Evolutionary conservation across 2,888 invertebrate genomes (phyloP).

Genomic region (Oligia latruncula): DNA sequence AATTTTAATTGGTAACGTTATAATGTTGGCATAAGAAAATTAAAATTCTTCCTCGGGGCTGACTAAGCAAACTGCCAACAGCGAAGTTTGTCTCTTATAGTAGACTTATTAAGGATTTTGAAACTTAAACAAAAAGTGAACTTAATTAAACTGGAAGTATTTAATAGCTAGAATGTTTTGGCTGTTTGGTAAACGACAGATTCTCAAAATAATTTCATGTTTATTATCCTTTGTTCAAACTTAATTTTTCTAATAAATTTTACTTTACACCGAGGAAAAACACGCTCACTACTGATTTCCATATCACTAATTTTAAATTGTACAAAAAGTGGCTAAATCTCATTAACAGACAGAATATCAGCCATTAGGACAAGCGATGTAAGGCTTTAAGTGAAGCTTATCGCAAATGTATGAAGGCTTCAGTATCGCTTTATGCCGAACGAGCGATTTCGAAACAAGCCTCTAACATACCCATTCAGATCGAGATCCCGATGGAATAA

Average conservation of each 20-base stretch:
- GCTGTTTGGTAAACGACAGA: background rate
- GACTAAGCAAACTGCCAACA: constrained; percentile 65
- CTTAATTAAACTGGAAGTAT: constrained; percentile 19
- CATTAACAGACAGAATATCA: constrained; percentile 9
- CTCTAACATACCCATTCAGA: constrained; percentile 31
- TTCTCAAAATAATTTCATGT: background rate
- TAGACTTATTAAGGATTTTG: constrained; percentile 44
- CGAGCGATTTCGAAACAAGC: constrained; percentile 47
- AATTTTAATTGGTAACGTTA: constrained; percentile 83
- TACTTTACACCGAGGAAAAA: background rate
- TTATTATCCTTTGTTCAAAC: background rate
- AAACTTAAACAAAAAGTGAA: constrained; percentile 44
- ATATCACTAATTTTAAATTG: background rate
- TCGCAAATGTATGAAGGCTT: constrained; percentile 55
- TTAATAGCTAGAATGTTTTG: background rate
- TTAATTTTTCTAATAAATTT: background rate
- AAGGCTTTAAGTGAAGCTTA: constrained; percentile 57
- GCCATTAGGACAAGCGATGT: constrained; percentile 46
- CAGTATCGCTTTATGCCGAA: constrained; percentile 54
- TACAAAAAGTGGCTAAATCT: background rate
- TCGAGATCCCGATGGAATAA: constrained; percentile 30
- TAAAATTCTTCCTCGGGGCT: constrained; percentile 68
- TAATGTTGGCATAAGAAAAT: constrained; percentile 79
- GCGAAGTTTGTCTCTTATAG: constrained; percentile 61
- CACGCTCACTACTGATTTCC: too few species aligned